Evolutionary conservation across 1,140 invertebrate genomes (phyloP).

Genomic region (Theocolax elegans): DNA sequence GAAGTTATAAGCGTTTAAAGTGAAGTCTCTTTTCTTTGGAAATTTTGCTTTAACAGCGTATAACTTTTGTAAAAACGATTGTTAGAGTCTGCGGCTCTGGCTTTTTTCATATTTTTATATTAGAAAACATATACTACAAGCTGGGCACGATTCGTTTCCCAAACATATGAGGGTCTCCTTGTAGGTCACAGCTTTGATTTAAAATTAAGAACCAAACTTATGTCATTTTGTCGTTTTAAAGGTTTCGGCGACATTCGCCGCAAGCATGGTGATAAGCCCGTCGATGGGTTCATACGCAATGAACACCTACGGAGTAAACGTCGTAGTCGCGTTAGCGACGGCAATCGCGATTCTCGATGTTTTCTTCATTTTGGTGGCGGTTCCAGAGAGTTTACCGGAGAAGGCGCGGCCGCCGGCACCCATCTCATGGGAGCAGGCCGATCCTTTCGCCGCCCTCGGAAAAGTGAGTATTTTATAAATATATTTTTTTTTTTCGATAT

Average conservation of each 20-base stretch:
- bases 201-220: too few relatives aligned
- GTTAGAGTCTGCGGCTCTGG: too few relatives aligned
- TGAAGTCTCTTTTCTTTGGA: too few relatives aligned
- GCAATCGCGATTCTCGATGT: constrained; percentile 96
- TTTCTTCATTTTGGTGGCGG: constrained; percentile 97
- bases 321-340: constrained; percentile 96
- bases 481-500: constrained; percentile 8
- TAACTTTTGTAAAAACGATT: too few relatives aligned
- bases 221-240: constrained; percentile 56
- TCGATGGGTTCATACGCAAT: constrained; percentile 95
- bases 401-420: constrained; percentile 86
- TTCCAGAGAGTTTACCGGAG: constrained; percentile 97
- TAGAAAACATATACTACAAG: too few relatives aligned
- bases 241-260: constrained; percentile 98
- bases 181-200: too few relatives aligned
- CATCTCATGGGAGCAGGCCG: constrained; percentile 95
- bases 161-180: too few relatives aligned
- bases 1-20: too few relatives aligned
- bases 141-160: too few relatives aligned
- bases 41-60: too few relatives aligned
- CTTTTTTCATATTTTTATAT: too few relatives aligned
- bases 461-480: constrained; percentile 67
- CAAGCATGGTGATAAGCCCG: constrained; percentile 97
- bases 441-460: constrained; percentile 85
- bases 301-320: constrained; percentile 88